phyloP scores from a whole-genome alignment of 2,797 vertebrate genomes.

The Cheirogaleus major region DNA sequence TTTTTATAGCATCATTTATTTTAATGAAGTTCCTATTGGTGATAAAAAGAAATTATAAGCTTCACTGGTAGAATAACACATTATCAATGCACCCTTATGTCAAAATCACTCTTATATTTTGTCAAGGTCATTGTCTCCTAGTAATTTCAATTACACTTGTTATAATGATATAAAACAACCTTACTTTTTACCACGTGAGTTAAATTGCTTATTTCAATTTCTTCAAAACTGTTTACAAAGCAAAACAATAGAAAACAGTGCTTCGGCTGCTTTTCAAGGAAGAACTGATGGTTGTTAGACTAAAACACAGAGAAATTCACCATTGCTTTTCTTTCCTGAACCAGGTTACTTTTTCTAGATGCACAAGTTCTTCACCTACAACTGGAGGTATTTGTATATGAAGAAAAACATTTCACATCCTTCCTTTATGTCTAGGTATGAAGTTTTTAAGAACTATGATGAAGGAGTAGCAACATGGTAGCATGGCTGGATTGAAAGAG shows the following conservation, averaged over 20 bases:
- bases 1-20: not conserved
- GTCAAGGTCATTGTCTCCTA: not conserved
- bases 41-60: not conserved
- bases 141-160: constrained; percentile 12
- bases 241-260: not conserved
- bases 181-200: not conserved
- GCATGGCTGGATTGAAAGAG: not conserved
- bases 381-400: too few relatives aligned
- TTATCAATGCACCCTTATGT: not conserved
- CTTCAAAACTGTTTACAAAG: not conserved
- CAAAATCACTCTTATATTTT: not conserved
- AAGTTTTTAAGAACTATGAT: not conserved
- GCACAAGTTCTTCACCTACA: not conserved
- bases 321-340: not conserved
- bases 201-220: not conserved
- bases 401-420: not conserved
- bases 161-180: not conserved
- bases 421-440: not conserved
- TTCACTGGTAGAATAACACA: not conserved
- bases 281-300: not conserved
- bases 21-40: not conserved
- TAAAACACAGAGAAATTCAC: not conserved
- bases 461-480: not conserved
- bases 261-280: not conserved
- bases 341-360: not conserved